Evolutionary conservation across 2,888 invertebrate genomes (phyloP).

Genomic region (Boloria euphrosyne): DNA sequence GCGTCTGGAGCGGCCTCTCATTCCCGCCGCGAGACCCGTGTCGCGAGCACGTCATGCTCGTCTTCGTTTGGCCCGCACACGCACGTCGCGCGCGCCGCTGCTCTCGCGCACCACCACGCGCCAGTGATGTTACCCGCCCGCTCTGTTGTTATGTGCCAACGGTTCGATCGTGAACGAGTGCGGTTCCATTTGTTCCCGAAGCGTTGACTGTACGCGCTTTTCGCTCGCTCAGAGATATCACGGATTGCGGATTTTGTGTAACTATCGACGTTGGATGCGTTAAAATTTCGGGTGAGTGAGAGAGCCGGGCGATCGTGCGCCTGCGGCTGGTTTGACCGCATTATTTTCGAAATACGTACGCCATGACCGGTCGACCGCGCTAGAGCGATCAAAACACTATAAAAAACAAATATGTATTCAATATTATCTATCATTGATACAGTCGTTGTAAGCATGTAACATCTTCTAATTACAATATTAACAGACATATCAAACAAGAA

Average conservation of each 20-base stretch:
- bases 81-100: constrained; percentile 47
- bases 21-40: constrained; percentile 59
- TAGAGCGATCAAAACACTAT: constrained; percentile 78
- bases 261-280: constrained; percentile 78
- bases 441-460: constrained; percentile 28
- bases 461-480: background rate
- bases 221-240: constrained; percentile 56
- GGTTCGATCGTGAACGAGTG: constrained; percentile 71
- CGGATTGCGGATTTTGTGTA: constrained; percentile 72
- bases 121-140: constrained; percentile 74
- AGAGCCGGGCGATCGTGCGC: constrained; percentile 73
- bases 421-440: constrained; percentile 26
- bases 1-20: constrained; percentile 46
- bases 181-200: constrained; percentile 72
- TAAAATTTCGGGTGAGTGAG: constrained; percentile 81
- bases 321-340: constrained; percentile 81
- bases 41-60: constrained; percentile 64
- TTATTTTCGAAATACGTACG: constrained; percentile 81
- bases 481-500: background rate
- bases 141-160: constrained; percentile 69
- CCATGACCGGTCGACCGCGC: constrained; percentile 76
- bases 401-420: constrained; percentile 44
- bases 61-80: constrained; percentile 44
- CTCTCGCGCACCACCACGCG: constrained; percentile 65
- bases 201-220: constrained; percentile 61